Evolutionary conservation across 2,113 vertebrate species (phyloP).

Genomic region (Anarrhichthys ocellatus): DNA sequence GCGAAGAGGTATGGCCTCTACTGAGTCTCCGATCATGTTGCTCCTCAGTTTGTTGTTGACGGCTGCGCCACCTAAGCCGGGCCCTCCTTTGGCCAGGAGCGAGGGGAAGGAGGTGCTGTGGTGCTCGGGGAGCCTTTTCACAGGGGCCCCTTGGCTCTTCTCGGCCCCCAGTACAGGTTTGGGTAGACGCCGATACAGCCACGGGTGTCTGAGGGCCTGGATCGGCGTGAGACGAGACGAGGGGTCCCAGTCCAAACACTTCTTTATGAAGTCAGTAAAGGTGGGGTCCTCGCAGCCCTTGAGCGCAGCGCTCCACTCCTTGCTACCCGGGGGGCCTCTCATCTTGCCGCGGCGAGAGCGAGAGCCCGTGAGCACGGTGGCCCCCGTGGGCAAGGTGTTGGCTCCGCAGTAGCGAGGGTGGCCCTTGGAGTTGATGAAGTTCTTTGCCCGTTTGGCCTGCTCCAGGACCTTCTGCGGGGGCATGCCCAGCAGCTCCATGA

Average conservation of each 20-base stretch:
- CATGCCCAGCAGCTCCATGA: slow-evolving; percentile 96
- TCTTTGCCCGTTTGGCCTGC: slow-evolving; percentile 94
- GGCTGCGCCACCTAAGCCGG: slow-evolving; percentile 78
- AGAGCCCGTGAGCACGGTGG: slow-evolving; percentile 88
- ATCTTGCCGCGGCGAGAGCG: slow-evolving; percentile 93
- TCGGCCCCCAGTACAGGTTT: slow-evolving; percentile 84
- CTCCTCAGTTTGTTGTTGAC: slow-evolving; percentile 91
- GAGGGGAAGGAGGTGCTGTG: slow-evolving; percentile 90
- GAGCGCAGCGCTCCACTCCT: slow-evolving; percentile 91
- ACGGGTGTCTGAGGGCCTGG: slow-evolving; percentile 94
- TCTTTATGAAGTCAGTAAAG: slow-evolving; percentile 96
- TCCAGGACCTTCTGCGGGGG: slow-evolving; percentile 94
- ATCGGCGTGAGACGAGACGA: slow-evolving; percentile 90
- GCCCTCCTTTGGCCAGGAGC: slow-evolving; percentile 88
- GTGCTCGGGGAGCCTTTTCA: slow-evolving; percentile 87
- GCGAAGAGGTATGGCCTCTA: slow-evolving; percentile 89
- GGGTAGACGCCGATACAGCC: slow-evolving; percentile 91
- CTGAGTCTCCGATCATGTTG: slow-evolving; percentile 88
- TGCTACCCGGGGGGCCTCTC: slow-evolving; percentile 92
- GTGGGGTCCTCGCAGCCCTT: slow-evolving; percentile 95
- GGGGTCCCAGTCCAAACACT: slow-evolving; percentile 98
- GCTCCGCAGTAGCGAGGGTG: slow-evolving; percentile 95
- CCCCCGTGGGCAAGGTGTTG: slow-evolving; percentile 88
- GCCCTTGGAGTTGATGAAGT: slow-evolving; percentile 98
- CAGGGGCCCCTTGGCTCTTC: slow-evolving; percentile 78